Evolutionary conservation across 2,888 invertebrate genomes (phyloP).

Genomic region (Slavum lentiscoides): DNA sequence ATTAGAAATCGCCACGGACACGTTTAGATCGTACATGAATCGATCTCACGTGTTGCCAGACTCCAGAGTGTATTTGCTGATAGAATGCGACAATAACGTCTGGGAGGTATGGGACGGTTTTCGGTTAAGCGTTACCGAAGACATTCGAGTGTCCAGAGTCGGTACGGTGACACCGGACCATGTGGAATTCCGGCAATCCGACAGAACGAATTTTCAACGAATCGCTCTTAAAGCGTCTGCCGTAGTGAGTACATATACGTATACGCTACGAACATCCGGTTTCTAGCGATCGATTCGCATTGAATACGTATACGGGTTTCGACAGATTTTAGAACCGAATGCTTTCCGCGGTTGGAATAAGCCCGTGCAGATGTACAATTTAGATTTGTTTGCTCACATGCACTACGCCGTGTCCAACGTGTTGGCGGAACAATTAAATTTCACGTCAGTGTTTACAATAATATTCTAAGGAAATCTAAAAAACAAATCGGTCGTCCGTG

Average conservation of each 20-base stretch:
- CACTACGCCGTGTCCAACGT: constrained; percentile 60
- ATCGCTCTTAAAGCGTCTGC: not conserved
- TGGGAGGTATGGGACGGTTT: constrained; percentile 46
- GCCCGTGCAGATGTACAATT: constrained; percentile 55
- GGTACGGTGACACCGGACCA: not conserved
- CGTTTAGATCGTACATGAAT: not conserved
- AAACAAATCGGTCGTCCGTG: too few relatives aligned
- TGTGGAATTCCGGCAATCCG: not conserved
- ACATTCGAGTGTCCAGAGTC: constrained; percentile 9
- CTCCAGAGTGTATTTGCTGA: constrained; percentile 60
- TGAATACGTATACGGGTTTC: not conserved
- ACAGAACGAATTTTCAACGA: constrained; percentile 1
- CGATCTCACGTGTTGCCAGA: constrained; percentile 1
- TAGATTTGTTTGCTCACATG: constrained; percentile 62
- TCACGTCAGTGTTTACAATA: constrained; percentile 59
- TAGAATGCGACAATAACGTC: constrained; percentile 54
- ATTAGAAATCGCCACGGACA: not conserved
- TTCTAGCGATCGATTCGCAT: too few relatives aligned
- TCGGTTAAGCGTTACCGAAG: not conserved
- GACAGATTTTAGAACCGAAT: constrained; percentile 18
- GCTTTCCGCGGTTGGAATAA: constrained; percentile 6
- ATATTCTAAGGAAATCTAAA: too few relatives aligned
- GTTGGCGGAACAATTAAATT: constrained; percentile 61
- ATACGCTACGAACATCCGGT: too few relatives aligned
- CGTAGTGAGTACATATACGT: not conserved